Percentiles rank a stretch among this genome's conserved stretches.
These are phyloP conservation scores for Apodemus speciosus DNA, from an alignment of 2,113 vertebrate species.

Conservation along the genomic window DNA sequence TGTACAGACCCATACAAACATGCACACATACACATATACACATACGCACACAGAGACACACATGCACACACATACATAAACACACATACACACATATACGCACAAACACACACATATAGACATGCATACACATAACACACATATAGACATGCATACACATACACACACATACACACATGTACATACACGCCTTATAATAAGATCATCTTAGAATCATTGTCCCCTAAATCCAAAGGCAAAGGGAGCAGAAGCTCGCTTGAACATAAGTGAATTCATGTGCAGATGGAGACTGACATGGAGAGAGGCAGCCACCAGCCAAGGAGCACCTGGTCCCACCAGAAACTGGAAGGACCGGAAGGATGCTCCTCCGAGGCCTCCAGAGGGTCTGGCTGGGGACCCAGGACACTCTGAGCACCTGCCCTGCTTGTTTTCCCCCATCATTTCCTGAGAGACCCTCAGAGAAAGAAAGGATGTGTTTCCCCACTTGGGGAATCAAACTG, in stretches of 20 bases:
- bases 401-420: not conserved
- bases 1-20: fast-evolving
- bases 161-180: not conserved
- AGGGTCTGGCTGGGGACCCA: fast-evolving
- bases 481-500: not conserved
- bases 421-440: too few relatives aligned
- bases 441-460: not conserved
- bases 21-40: too few relatives aligned
- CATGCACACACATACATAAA: not conserved
- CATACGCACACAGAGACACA: too few relatives aligned
- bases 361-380: not conserved
- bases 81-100: too few relatives aligned
- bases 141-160: not conserved
- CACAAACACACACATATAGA: too few relatives aligned
- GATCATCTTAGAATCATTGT: not conserved
- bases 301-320: fast-evolving
- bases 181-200: not conserved
- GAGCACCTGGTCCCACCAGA: fast-evolving
- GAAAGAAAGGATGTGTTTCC: not conserved
- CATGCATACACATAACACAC: not conserved
- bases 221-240: not conserved
- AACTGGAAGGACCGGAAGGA: not conserved
- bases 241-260: not conserved
- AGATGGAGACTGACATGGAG: not conserved
- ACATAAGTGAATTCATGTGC: fast-evolving